These are phyloP conservation scores for Tenthredo amoena DNA, from an alignment of 2,888 invertebrate species.

Conservation along the genomic window DNA sequence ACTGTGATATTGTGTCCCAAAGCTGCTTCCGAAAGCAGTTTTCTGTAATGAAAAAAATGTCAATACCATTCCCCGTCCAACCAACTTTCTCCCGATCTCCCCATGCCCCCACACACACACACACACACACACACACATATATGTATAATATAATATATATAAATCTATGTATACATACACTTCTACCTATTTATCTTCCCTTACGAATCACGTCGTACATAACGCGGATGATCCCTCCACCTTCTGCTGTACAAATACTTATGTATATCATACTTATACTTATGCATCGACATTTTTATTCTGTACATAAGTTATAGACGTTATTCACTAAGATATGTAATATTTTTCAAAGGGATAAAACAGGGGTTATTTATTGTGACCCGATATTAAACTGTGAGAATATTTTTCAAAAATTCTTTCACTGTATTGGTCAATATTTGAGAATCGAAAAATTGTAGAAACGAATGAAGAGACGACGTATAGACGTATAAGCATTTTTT, in stretches of 20 bases:
- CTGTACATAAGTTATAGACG: neutral
- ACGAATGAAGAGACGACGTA: too few relatives aligned
- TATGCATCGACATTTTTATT: neutral
- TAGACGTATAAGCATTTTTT: too few relatives aligned
- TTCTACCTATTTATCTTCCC: conserved; percentile 2
- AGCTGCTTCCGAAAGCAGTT: conserved; percentile 38
- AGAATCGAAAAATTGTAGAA: too few relatives aligned
- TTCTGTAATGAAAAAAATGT: conserved; percentile 50
- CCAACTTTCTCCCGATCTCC: neutral
- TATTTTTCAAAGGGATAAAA: too few relatives aligned
- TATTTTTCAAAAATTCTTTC: too few relatives aligned
- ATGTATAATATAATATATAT: neutral
- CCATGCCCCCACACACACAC: neutral
- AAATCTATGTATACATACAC: neutral
- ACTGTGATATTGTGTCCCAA: conserved; percentile 35
- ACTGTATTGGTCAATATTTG: too few relatives aligned
- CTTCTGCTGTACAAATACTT: neutral
- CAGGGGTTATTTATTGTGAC: too few relatives aligned
- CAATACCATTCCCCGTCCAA: conserved; percentile 37
- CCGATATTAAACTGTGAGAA: too few relatives aligned
- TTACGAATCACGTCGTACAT: conserved; percentile 2
- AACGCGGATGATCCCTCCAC: conserved; percentile 3
- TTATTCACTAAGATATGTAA: too few relatives aligned
- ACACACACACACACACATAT: neutral
- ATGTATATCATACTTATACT: neutral